Evolutionary conservation across 2,888 invertebrate genomes (phyloP), one percentile per base, ranked within the genome.

Genomic region (Craniophora ligustri): DNA sequence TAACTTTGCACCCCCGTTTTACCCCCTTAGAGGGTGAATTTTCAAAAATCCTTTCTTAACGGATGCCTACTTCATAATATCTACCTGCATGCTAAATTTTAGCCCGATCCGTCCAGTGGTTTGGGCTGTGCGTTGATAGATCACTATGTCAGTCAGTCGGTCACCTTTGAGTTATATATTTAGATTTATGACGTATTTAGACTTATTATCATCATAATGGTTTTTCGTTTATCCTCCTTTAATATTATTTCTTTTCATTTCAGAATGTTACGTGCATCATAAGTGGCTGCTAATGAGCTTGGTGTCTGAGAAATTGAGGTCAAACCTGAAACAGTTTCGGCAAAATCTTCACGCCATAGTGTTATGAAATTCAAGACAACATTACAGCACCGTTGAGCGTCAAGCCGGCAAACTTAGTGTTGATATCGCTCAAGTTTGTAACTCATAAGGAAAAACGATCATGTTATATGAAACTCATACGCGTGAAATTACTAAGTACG

Each of bases 401-500:
- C 19, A 45, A 44, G 38, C 53, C 34, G 44, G 14, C 44, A 60
- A 66, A 63, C 42, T 64, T 48, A 10, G 50, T 58, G 62, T 50
- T 66, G 45, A 66, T 62, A 62, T 21, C 45, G 45, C 30, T 19
- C 23, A 62, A 66, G 67, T 62, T 62, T 38, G 32, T 45, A 54
- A 67, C 54, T 67, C 63, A 45, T 64, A 67, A 51, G 63, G 63
- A 64, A 64, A 64, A 64, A 67, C 63, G 68, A 67, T 54, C 63
- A 21, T 62, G 55, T 38, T 45, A 67, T 64, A 54, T 55, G 63
- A 64, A 67, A 62, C 45, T 42, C 44, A 67, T 32, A 62, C 68
- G 55, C 63, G 68, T 64, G 63, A 64, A 64, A 64, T 64, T 67
- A 64, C 63, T 48, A n/a, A n/a, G n/a, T n/a, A 45, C 41, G 28